Conservation (phyloP, 1,140 invertebrate genomes). For the Melitaea cinxia region DNA sequence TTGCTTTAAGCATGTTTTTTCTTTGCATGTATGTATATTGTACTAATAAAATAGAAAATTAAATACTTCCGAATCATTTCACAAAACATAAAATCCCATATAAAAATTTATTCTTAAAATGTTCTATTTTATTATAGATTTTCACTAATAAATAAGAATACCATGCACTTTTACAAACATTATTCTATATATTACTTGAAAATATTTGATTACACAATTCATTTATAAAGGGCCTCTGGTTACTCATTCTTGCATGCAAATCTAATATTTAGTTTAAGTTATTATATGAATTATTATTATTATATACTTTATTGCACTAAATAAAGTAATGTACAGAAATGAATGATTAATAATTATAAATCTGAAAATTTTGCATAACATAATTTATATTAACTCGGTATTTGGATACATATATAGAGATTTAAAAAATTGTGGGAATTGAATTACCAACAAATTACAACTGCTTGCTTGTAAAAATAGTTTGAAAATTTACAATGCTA, state of each 20-base stretch:
- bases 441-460: not conserved
- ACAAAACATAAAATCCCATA: too few relatives aligned
- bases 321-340: too few relatives aligned
- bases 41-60: constrained; percentile 20
- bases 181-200: constrained; percentile 1
- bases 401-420: not conserved
- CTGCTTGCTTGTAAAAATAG: constrained; percentile 1
- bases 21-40: constrained; percentile 33
- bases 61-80: constrained; percentile 8
- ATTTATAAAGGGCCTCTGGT: not conserved
- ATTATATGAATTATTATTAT: not conserved
- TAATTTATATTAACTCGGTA: too few relatives aligned
- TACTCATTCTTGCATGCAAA: constrained; percentile 8
- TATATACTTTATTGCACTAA: too few relatives aligned
- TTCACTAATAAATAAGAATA: constrained; percentile 47
- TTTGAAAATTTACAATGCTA: not conserved
- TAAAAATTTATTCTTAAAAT: not conserved
- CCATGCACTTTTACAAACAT: constrained; percentile 56
- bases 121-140: not conserved
- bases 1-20: constrained; percentile 74
- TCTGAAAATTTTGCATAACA: not conserved
- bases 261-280: not conserved
- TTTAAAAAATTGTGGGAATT: not conserved
- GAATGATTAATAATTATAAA: not conserved
- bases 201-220: not conserved